A percentile compares a stretch with the other conserved stretches of the same genome.
Evolutionary conservation across 2,888 invertebrate genomes (phyloP).

Genomic region (Ormyrus labotus): DNA sequence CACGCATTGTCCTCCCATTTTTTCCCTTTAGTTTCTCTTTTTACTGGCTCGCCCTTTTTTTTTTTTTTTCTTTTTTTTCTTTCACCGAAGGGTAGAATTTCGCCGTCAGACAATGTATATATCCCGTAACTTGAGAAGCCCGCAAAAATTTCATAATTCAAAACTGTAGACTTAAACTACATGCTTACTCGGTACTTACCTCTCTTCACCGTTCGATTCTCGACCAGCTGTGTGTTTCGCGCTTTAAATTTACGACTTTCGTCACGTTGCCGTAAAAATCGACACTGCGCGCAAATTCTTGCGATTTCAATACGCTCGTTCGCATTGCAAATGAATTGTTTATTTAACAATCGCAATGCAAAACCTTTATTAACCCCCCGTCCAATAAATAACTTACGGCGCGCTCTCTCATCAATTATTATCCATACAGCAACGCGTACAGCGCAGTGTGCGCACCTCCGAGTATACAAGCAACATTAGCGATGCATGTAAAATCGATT

Average conservation of each 20-base stretch:
- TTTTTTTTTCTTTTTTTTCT: slow-evolving; percentile 30
- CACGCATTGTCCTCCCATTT: slow-evolving; percentile 54
- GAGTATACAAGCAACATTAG: slow-evolving; percentile 9
- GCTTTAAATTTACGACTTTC: neutral
- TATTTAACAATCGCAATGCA: neutral
- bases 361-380: neutral
- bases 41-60: neutral
- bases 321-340: too few relatives aligned
- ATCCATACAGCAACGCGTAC: too few relatives aligned
- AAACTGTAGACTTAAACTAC: slow-evolving; percentile 10
- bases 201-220: neutral
- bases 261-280: neutral
- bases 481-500: slow-evolving; percentile 10
- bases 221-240: neutral
- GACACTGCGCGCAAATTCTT: neutral
- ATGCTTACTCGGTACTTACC: neutral
- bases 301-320: too few relatives aligned
- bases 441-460: neutral
- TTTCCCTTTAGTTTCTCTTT: neutral
- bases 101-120: slow-evolving; percentile 12
- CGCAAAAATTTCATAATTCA: slow-evolving; percentile 37
- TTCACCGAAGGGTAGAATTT: slow-evolving; percentile 33
- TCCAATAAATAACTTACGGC: too few relatives aligned
- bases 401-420: too few relatives aligned
- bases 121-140: slow-evolving; percentile 25